Base-by-base conservation (phyloP, 2,888 invertebrate species). In the Leucophenga montana region DNA sequence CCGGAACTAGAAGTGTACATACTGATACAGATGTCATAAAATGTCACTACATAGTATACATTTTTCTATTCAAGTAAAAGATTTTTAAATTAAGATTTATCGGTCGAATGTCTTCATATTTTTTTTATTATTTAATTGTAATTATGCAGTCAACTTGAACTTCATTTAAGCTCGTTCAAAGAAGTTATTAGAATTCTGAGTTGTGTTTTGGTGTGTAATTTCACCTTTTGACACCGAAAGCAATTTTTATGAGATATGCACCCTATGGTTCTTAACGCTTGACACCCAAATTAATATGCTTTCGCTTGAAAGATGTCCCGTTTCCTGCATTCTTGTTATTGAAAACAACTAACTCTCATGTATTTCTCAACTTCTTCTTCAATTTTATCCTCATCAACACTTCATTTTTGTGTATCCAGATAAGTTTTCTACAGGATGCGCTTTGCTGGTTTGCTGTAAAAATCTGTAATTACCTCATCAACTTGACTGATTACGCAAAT, bases 401-500 rank as follows among this genome's bases (percentile, higher is more conserved):
- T 14, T 6, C 11, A 33, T 27, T 59, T 59, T 16, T 31, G n/a
- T 59, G 14, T 31, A n/a, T 8, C 14, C 59, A 6, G 9, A 16
- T 59, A 27, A 50, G 1, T 16, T 59, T 59, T 33, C n/a, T 6
- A 14, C 27, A 31, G 22, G n/a, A 18, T 31, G 33, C 59, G 46
- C 18, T 39, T 33, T 18, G 46, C 48, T 64, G 46, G n/a, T 80
- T 44, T 77, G 64, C 69, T 76, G 73, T 77, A 80, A 78, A 76
- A 75, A 73, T 75, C 79, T 78, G 85, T 88, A 88, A 88, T 88
- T 88, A 88, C 87, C 86, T 85, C 87, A 88, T 88, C 88, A 88
- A 88, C 84, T 87, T 88, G 88, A 88, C 88, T 88, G 88, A 88
- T 88, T 88, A 88, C 86, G 86, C 85, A 86, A 85, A 86, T 86